phyloP scores from a whole-genome alignment of 2,113 vertebrate species.

The Acrocephalus kingi region DNA sequence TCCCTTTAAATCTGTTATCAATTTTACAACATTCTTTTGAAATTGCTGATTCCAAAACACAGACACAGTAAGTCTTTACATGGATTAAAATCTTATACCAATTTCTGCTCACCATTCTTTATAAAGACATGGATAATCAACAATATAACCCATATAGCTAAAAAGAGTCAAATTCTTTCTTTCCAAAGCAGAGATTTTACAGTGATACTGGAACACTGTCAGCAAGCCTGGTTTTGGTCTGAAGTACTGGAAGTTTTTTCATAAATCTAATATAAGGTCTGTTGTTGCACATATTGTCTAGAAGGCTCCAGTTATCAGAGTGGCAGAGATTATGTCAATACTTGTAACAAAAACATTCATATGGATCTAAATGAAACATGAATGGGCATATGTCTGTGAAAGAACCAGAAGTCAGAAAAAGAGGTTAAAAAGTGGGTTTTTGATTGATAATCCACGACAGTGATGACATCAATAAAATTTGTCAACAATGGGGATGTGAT shows the following conservation, averaged over 20 bases:
- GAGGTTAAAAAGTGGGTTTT: neutral
- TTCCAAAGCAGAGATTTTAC: neutral
- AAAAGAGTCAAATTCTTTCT: neutral
- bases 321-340: neutral
- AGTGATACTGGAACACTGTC: neutral
- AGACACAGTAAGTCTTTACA: neutral
- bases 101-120: neutral
- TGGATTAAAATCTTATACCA: neutral
- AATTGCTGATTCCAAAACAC: neutral
- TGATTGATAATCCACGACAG: neutral
- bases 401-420: neutral
- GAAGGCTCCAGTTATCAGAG: neutral
- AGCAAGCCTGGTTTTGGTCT: neutral
- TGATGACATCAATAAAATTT: neutral
- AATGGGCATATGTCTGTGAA: neutral
- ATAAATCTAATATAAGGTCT: neutral
- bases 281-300: neutral
- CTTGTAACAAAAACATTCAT: neutral
- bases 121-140: neutral
- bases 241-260: neutral
- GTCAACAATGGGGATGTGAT: rapidly evolving
- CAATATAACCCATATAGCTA: neutral
- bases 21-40: neutral
- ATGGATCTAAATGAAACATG: neutral
- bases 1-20: neutral